Evolutionary conservation across 2,888 invertebrate genomes (phyloP).

Genomic region (Cheilosia vernalis): DNA sequence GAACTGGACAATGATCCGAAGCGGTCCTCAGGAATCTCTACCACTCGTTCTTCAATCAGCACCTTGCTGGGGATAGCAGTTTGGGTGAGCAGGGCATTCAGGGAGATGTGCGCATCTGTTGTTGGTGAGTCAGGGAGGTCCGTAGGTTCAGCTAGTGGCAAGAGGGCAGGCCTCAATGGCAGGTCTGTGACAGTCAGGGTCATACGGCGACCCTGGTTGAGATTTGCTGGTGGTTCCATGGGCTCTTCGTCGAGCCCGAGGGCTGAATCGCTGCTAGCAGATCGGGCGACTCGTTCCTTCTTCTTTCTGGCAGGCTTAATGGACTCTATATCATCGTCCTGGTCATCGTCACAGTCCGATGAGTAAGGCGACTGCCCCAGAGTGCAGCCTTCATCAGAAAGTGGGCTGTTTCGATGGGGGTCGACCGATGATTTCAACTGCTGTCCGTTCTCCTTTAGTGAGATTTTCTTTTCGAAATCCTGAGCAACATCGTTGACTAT

Average conservation of each 20-base stretch:
- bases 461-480: conserved; percentile 58
- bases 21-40: conserved; percentile 84
- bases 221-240: conserved; percentile 59
- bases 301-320: conserved; percentile 61
- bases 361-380: conserved; percentile 81
- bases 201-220: conserved; percentile 80
- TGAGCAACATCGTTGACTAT: conserved; percentile 59
- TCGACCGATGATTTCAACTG: conserved; percentile 51
- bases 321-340: conserved; percentile 75
- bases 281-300: conserved; percentile 81
- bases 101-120: conserved; percentile 58
- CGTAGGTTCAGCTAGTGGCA: conserved; percentile 82
- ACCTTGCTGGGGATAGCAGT: conserved; percentile 83
- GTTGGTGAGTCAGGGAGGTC: conserved; percentile 81
- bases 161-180: conserved; percentile 81
- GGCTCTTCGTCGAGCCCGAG: conserved; percentile 81
- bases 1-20: conserved; percentile 82
- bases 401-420: conserved; percentile 77
- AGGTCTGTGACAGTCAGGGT: conserved; percentile 83
- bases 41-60: conserved; percentile 85
- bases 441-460: conserved; percentile 45
- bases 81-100: conserved; percentile 70
- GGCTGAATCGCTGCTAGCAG: conserved; percentile 83
- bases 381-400: conserved; percentile 82
- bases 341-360: conserved; percentile 78